Base-by-base conservation (phyloP, 2,888 invertebrate species). In the Lydus trimaculatus region DNA sequence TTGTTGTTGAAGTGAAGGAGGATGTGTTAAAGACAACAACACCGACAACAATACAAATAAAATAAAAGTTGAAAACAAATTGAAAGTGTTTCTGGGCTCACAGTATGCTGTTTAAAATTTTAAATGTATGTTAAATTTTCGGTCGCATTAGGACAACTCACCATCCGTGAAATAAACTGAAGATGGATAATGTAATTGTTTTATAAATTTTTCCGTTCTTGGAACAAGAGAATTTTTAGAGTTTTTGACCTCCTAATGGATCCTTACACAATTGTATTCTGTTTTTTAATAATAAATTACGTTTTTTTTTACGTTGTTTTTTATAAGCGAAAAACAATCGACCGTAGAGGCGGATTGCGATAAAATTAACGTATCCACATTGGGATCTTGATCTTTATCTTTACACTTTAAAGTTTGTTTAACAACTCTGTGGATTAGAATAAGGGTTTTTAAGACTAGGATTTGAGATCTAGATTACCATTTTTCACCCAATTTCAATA, bases 111-210 rank as follows among this genome's bases (percentile, higher is more conserved):
- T 48, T 68, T 64, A 59, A 60, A 31, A 70, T 70, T 70, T 70
- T 67, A 70, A 70, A 67, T 66, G 58, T 64, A 67, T 67, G 62
- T 67, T 67, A 67, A 67, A 66, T 61, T 67, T 64, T 67, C 63
- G 58, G 62, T 60, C 67, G 64, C 70, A 66, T 70, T 66, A 70
- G 66, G 66, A 70, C 64, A 64, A 59, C 60, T 64, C 36, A 33
- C 66, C 69, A 66, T 64, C 63, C 69, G 69, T 70, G 69, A 70
- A 70, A 70, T 70, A 70, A 70, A 70, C 56, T 20, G 58, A 69
- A 63, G 61, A 61, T 48, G 25, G 61, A 63, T 63, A 63, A 62
- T 36, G 63, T 70, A 70, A 70, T 70, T 70, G 70, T 70, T 67
- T 67, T 64, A 64, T 66, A 70, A 61, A 67, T 64, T 64, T 67